Percentiles rank a stretch among this genome's conserved stretches.
These are phyloP conservation scores for Masnerella sp. DNA, from an alignment of 2,888 invertebrate genomes.

Conservation along the genomic window DNA sequence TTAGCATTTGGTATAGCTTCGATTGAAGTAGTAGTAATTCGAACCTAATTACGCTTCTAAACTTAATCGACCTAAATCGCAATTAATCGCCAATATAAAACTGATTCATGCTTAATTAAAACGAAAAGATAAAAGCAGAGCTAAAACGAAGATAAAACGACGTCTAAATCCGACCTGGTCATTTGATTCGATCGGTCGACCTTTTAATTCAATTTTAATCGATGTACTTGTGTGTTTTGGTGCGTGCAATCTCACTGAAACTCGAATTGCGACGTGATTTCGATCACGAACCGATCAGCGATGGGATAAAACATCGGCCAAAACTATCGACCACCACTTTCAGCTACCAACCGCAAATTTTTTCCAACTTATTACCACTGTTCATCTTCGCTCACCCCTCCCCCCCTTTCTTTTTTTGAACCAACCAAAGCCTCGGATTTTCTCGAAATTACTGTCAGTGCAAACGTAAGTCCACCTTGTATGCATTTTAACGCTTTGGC, in stretches of 20 bases:
- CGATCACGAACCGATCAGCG: background rate
- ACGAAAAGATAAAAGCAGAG: background rate
- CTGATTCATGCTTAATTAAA: constrained; percentile 14
- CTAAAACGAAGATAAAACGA: constrained; percentile 5
- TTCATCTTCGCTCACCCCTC: constrained; percentile 62
- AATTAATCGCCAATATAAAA: constrained; percentile 8
- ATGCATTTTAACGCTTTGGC: constrained; percentile 24
- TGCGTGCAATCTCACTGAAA: constrained; percentile 14
- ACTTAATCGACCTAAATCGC: constrained; percentile 15
- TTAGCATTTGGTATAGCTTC: constrained; percentile 27
- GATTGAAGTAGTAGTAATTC: constrained; percentile 22
- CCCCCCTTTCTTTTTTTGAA: constrained; percentile 29
- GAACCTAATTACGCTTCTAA: constrained; percentile 16
- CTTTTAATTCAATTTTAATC: constrained; percentile 14
- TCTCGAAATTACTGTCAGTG: constrained; percentile 25
- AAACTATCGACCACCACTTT: constrained; percentile 65
- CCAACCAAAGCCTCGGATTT: constrained; percentile 25
- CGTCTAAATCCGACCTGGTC: background rate
- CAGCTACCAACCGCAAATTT: constrained; percentile 61
- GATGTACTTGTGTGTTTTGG: constrained; percentile 22
- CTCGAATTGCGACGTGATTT: constrained; percentile 14
- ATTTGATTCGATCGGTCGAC: too few relatives aligned
- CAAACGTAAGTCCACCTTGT: constrained; percentile 37
- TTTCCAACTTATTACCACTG: constrained; percentile 39
- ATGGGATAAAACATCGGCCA: constrained; percentile 2